These are phyloP conservation scores for Masticophis lateralis DNA, from an alignment of 2,797 vertebrate species.

Conservation along the genomic window DNA sequence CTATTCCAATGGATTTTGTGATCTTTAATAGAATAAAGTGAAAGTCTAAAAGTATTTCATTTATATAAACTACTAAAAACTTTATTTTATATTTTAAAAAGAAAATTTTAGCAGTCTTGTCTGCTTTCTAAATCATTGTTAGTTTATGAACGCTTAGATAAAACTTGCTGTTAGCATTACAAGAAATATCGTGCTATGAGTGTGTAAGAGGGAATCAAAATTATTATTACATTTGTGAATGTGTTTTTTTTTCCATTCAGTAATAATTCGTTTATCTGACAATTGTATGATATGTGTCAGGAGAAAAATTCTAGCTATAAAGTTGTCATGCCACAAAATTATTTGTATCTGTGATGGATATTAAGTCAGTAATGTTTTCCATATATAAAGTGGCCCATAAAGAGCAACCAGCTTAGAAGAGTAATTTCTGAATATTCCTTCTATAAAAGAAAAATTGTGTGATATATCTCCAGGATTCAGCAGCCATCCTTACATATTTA, in stretches of 20 bases:
- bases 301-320: constrained; percentile 41
- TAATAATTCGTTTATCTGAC: constrained; percentile 54
- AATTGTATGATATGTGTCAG: constrained; percentile 27
- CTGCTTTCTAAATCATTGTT: constrained; percentile 37
- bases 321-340: constrained; percentile 24
- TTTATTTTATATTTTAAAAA: constrained; percentile 25
- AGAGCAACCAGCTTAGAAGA: constrained; percentile 36
- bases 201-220: constrained; percentile 34
- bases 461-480: background rate
- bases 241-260: constrained; percentile 43
- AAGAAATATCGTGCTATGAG: constrained; percentile 26
- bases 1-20: background rate
- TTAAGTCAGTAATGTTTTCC: constrained; percentile 42
- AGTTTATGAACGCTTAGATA: constrained; percentile 29
- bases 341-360: constrained; percentile 40
- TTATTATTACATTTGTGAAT: constrained; percentile 53
- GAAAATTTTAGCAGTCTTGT: constrained; percentile 42
- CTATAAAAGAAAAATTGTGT: constrained; percentile 41
- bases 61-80: constrained; percentile 7
- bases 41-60: background rate
- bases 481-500: background rate
- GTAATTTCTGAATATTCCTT: constrained; percentile 43
- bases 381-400: constrained; percentile 42
- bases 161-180: constrained; percentile 33
- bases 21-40: background rate